Percentiles rank a stretch among this genome's conserved stretches.
Conservation (phyloP, 2,888 invertebrate species). For the Pardosa pseudoannulata region DNA sequence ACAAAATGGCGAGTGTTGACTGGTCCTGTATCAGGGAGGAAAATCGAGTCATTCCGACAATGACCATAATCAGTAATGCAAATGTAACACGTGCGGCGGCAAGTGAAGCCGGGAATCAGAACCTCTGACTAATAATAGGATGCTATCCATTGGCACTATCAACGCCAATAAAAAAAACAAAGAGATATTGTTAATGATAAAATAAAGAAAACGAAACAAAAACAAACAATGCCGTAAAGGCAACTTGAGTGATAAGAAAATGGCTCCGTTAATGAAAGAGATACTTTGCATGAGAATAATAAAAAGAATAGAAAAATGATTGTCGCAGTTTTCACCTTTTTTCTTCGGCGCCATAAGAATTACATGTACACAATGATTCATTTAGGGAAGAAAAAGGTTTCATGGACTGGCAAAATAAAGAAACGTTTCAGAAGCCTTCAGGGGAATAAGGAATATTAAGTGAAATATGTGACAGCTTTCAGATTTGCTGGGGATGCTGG, state of each 20-base stretch:
- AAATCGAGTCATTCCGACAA: neutral
- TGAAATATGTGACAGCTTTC: neutral
- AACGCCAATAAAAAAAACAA: conserved; percentile 17
- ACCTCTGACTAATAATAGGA: conserved; percentile 4
- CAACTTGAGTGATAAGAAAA: conserved; percentile 2
- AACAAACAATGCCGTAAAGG: neutral
- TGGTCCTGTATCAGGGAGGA: no score
- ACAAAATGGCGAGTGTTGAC: no score
- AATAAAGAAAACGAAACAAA: conserved; percentile 4
- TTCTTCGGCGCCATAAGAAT: conserved; percentile 7
- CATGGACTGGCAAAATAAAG: neutral
- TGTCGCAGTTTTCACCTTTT: neutral
- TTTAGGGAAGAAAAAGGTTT: conserved; percentile 4
- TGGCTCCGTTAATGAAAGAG: conserved; percentile 12
- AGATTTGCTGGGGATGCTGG: neutral
- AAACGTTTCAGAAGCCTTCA: neutral
- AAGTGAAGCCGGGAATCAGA: neutral
- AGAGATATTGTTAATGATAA: conserved; percentile 13
- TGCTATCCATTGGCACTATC: conserved; percentile 12
- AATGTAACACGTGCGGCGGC: neutral
- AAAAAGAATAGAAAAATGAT: neutral
- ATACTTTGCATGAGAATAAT: conserved; percentile 17
- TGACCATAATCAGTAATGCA: conserved; percentile 19
- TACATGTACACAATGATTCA: conserved; percentile 21
- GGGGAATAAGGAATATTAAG: neutral